Conservation (phyloP, 2,113 vertebrate genomes). For the Hassar affinis region DNA sequence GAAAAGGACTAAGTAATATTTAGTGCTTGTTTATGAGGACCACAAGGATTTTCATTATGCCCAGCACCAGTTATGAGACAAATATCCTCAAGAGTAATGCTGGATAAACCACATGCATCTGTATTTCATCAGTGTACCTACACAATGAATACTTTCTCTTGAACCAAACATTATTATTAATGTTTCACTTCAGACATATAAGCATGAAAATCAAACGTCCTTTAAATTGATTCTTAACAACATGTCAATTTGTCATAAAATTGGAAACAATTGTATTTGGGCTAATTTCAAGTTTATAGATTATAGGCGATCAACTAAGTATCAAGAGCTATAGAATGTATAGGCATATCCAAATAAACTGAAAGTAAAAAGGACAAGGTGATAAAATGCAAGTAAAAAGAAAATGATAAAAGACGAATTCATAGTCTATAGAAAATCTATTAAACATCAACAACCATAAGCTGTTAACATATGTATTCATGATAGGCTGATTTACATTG, state of each 20-base stretch:
- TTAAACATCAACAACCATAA: neutral
- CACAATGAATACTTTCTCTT: conserved; percentile 13
- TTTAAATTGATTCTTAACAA: neutral
- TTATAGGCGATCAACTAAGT: neutral
- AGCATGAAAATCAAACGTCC: neutral
- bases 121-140: conserved; percentile 26
- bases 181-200: conserved; percentile 16
- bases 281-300: neutral
- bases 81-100: conserved; percentile 39
- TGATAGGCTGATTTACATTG: neutral
- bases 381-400: neutral
- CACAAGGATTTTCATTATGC: conserved; percentile 38
- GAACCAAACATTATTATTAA: conserved; percentile 30
- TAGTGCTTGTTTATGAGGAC: conserved; percentile 41
- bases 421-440: neutral
- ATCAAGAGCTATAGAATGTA: neutral
- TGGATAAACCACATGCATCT: conserved; percentile 37
- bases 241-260: neutral
- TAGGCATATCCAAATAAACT: neutral
- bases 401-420: neutral
- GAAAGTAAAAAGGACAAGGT: neutral
- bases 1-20: conserved; percentile 28
- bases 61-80: conserved; percentile 30
- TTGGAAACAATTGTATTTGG: neutral
- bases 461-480: neutral